These are phyloP conservation scores for Chymomyza caudatula DNA, from an alignment of 2,888 invertebrate species.

Conservation along the genomic window DNA sequence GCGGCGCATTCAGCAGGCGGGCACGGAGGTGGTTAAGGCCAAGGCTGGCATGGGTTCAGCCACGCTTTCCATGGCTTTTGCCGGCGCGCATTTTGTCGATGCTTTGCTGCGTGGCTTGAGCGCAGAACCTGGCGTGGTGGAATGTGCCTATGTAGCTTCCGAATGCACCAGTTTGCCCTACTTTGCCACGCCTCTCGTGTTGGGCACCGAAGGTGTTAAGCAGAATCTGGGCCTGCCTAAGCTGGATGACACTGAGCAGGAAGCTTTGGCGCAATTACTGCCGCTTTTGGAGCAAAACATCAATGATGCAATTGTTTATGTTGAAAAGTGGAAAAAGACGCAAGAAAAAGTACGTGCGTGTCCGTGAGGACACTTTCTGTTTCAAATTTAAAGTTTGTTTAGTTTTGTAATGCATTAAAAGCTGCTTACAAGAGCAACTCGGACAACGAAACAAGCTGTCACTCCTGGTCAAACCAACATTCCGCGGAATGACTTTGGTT, in stretches of 20 bases:
- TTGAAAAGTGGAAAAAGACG: no score
- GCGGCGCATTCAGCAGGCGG: constrained; percentile 95
- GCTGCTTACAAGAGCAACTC: no score
- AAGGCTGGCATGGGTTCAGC: constrained; percentile 98
- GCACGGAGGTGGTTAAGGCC: constrained; percentile 92
- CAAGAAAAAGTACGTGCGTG: no score
- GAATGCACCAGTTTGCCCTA: neutral
- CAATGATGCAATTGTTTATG: no score
- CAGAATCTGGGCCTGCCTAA: constrained; percentile 93
- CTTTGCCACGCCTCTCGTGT: constrained; percentile 91
- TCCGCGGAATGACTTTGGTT: no score
- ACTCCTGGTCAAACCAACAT: no score
- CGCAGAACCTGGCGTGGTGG: constrained; percentile 86
- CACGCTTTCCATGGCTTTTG: constrained; percentile 97
- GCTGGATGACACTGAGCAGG: constrained; percentile 86
- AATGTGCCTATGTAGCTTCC: constrained; percentile 66
- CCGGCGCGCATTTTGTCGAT: constrained; percentile 91
- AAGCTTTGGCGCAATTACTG: constrained; percentile 88
- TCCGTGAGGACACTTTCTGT: no score
- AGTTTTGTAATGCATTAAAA: no score
- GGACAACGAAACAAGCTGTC: no score
- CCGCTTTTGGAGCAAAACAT: no score
- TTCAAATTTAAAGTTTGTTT: no score
- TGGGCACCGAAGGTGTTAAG: constrained; percentile 87
- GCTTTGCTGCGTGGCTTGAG: constrained; percentile 89